These are phyloP conservation scores for Laupala kohalensis DNA, from an alignment of 1,140 invertebrate species.

Conservation along the genomic window DNA sequence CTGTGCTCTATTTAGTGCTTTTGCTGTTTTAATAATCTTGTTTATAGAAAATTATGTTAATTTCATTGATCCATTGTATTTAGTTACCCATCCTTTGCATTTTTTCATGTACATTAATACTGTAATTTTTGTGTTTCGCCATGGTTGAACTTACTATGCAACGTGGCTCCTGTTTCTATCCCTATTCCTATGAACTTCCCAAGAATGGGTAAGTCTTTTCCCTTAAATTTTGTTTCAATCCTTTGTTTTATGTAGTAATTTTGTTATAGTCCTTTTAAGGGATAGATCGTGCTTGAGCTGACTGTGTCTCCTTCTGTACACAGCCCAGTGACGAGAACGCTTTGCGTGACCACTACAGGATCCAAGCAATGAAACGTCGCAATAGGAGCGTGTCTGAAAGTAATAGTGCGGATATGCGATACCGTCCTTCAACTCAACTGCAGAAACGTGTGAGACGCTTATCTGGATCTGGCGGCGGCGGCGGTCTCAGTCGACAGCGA, in stretches of 20 bases:
- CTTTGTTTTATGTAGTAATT: not conserved
- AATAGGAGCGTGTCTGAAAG: conserved; percentile 46
- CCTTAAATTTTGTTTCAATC: not conserved
- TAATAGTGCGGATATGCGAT: conserved; percentile 24
- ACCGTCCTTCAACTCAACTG: conserved; percentile 20
- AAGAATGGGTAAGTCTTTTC: not conserved
- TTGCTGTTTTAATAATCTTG: not conserved
- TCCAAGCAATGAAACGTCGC: conserved; percentile 33
- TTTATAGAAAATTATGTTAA: not conserved
- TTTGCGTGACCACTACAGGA: conserved; percentile 27
- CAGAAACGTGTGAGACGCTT: conserved; percentile 26
- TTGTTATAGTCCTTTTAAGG: not conserved
- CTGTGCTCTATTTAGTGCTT: not conserved
- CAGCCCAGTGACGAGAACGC: conserved; percentile 15
- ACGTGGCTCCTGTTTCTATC: no score
- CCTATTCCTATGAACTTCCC: not conserved
- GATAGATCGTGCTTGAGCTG: no score
- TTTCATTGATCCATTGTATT: not conserved
- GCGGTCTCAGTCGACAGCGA: not conserved
- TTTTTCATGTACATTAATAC: not conserved
- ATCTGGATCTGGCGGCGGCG: conserved; percentile 27
- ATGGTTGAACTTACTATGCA: no score
- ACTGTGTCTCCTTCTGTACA: not conserved
- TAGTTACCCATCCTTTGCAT: not conserved
- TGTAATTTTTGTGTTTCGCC: not conserved